These are phyloP conservation scores for Silurus meridionalis DNA, from an alignment of 2,113 vertebrate genomes.

Conservation along the genomic window DNA sequence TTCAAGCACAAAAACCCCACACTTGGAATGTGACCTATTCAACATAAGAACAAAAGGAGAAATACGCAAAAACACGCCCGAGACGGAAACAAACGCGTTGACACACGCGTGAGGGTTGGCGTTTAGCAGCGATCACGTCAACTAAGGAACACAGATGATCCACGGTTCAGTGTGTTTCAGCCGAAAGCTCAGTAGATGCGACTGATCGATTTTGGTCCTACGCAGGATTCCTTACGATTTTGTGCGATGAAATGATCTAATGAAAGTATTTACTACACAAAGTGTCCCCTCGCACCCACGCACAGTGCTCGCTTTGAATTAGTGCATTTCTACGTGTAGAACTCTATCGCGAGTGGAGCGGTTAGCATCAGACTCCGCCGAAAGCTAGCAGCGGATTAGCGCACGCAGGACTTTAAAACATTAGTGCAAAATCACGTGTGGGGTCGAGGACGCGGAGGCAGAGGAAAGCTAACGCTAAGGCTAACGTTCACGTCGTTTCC, in stretches of 20 bases:
- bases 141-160: not conserved
- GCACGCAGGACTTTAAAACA: not conserved
- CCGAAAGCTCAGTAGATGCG: slow-evolving; percentile 17
- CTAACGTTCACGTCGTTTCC: not conserved
- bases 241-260: not conserved
- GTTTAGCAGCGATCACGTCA: slow-evolving; percentile 6
- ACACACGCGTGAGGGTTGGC: slow-evolving; percentile 4
- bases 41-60: slow-evolving; percentile 37
- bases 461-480: not conserved
- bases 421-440: slow-evolving; percentile 67
- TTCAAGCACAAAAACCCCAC: slow-evolving; percentile 22
- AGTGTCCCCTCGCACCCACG: not conserved
- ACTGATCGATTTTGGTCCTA: not conserved
- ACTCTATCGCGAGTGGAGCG: not conserved
- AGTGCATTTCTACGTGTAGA: not conserved
- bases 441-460: not conserved
- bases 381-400: slow-evolving; percentile 29
- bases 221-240: not conserved
- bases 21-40: slow-evolving; percentile 64
- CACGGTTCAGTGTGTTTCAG: not conserved
- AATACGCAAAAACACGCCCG: slow-evolving; percentile 7
- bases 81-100: not conserved
- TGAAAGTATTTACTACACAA: not conserved
- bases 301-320: not conserved
- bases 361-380: slow-evolving; percentile 2